Base-by-base conservation (phyloP, 1,140 invertebrate species). In the Platorchestia sp. region DNA sequence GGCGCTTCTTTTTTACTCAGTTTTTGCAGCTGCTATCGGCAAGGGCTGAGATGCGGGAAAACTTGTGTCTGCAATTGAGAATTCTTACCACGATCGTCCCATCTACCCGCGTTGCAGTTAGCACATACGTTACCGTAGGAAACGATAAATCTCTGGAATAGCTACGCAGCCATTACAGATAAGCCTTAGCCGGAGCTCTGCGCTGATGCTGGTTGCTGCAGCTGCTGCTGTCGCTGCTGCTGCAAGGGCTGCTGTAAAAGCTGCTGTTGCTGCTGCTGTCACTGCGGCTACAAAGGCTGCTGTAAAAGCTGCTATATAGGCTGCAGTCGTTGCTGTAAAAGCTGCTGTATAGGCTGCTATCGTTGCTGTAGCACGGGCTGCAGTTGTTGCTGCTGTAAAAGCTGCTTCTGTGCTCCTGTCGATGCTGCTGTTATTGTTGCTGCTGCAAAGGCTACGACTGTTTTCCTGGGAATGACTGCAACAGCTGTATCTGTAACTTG, bases 81-180 rank as follows among this genome's bases (percentile, higher is more conserved):
- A 93, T 93, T 93, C 91, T 93, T 45, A 44, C 91, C 91, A 93
- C 91, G 91, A 93, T 93, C 45, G 43, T 45, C 91, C 91, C 91
- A 93, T 93, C 91, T 93, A 93, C 91, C 91, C 43, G 44, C 91
- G 91, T 45, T 93, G 91, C 91, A 93, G 91, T 93, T 93, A 93
- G 91, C 91, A 93, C 91, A 93, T 93, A 93, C 43, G 91, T 93
- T 93, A 93, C 91, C 7, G 41, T 44, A 45, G 91, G 41, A 93
- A 93, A 47, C 91, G 41, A 93, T 93, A 93, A 93, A 93, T 93
- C 91, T 93, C 91, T 36, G 91, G 45, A 93, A 93, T 93, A 93
- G 91, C 91, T 93, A 93, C 91, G 91, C 91, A 93, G 91, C 91
- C 91, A 93, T 93, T 93, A 93, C 91, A 93, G 91, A 93, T 93